phyloP scores from a whole-genome alignment of 2,113 vertebrate species.

The Poeciliopsis retropinna region DNA sequence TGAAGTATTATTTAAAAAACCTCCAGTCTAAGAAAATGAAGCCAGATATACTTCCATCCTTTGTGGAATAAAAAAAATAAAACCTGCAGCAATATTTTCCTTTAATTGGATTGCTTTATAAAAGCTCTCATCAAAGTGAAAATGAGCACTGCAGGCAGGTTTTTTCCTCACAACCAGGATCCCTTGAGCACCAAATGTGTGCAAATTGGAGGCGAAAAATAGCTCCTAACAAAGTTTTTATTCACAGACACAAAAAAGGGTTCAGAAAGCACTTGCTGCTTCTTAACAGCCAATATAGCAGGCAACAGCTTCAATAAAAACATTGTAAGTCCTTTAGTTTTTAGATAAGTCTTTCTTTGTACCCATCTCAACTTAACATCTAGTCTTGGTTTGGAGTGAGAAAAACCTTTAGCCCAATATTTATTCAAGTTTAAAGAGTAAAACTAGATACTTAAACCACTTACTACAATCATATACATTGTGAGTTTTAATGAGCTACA shows the following conservation, averaged over 20 bases:
- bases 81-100: neutral
- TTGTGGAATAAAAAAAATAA: neutral
- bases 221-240: neutral
- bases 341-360: neutral
- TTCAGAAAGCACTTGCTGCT: neutral
- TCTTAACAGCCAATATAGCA: neutral
- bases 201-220: neutral
- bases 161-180: neutral
- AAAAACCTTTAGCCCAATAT: neutral
- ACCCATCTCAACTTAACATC: neutral
- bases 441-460: no score
- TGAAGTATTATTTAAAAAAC: no score
- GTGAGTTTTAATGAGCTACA: no score
- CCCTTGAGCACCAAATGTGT: neutral
- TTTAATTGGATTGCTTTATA: conserved; percentile 1
- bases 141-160: neutral
- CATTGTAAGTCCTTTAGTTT: neutral
- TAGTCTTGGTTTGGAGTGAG: neutral
- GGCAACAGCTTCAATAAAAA: neutral
- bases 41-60: neutral
- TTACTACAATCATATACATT: no score
- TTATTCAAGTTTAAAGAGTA: no score
- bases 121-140: conserved; percentile 1
- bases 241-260: neutral
- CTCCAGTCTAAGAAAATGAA: neutral